Evolutionary conservation across 2,888 invertebrate species (phyloP).

Genomic region (Lithophane socia): DNA sequence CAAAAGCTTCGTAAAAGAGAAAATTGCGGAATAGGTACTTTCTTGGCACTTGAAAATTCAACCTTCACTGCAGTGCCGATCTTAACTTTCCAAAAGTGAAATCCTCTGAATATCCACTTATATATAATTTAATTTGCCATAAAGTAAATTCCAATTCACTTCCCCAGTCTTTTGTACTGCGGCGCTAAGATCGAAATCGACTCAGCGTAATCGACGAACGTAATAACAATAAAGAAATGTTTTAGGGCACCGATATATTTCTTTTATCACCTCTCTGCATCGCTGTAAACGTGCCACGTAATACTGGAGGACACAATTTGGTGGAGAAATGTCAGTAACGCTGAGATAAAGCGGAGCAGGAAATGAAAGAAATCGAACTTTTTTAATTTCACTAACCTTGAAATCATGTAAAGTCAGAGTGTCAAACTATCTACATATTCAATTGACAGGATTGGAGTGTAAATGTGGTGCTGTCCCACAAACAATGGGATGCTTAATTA

Average conservation of each 20-base stretch:
- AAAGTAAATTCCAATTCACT: slow-evolving; percentile 43
- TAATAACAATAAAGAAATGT: slow-evolving; percentile 59
- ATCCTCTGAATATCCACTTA: slow-evolving; percentile 25
- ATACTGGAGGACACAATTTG: slow-evolving; percentile 47
- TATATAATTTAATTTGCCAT: slow-evolving; percentile 23
- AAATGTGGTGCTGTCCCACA: too few relatives aligned
- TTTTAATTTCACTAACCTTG: background rate
- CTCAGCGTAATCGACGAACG: slow-evolving; percentile 39
- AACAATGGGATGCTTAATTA: too few relatives aligned
- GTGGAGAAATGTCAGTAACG: slow-evolving; percentile 15
- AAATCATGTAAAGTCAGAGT: background rate
- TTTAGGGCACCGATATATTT: slow-evolving; percentile 54
- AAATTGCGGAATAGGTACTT: slow-evolving; percentile 12
- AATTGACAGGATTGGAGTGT: too few relatives aligned
- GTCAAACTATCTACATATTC: too few relatives aligned
- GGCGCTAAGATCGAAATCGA: slow-evolving; percentile 44
- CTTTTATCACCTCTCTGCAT: slow-evolving; percentile 54
- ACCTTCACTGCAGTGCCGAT: background rate
- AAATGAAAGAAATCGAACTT: slow-evolving; percentile 9
- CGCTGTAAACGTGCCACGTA: slow-evolving; percentile 39
- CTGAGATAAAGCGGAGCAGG: slow-evolving; percentile 20
- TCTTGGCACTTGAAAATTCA: slow-evolving; percentile 2
- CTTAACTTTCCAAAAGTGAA: slow-evolving; percentile 20
- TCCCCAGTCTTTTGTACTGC: slow-evolving; percentile 33
- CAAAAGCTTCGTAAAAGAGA: slow-evolving; percentile 12